Conservation (phyloP, 2,888 invertebrate species). For the Pseudococcus viburni region DNA sequence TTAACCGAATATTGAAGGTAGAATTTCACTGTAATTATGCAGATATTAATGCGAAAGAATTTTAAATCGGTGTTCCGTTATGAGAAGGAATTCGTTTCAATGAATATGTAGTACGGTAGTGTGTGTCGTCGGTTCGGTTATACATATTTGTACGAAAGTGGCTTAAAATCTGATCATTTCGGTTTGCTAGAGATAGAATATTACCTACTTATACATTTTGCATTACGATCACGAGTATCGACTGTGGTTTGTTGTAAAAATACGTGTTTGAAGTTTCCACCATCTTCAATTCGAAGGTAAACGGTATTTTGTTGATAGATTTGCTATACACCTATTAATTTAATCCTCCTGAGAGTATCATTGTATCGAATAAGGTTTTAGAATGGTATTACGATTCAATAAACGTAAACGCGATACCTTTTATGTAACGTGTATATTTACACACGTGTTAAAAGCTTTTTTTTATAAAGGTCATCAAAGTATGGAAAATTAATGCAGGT, state of each 20-base stretch:
- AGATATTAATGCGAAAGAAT: conserved; percentile 13
- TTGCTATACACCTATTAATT: neutral
- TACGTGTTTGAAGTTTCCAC: neutral
- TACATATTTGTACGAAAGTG: neutral
- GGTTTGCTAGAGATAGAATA: neutral
- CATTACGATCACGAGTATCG: neutral
- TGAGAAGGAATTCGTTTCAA: conserved; percentile 13
- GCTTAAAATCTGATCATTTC: neutral
- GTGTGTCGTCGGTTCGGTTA: no score
- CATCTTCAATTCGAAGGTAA: neutral
- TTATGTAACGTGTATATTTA: neutral
- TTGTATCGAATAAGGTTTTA: neutral
- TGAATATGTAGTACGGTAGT: neutral
- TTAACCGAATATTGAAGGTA: neutral
- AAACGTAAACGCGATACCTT: conserved; percentile 15
- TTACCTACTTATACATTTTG: no score
- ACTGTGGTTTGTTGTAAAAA: neutral
- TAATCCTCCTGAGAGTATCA: neutral
- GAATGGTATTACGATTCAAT: neutral
- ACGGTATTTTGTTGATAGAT: neutral
- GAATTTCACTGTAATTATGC: conserved; percentile 16
- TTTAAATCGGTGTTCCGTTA: conserved; percentile 1
- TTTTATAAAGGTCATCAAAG: conserved; percentile 10
- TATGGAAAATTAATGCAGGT: neutral
- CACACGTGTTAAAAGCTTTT: conserved; percentile 31